Conservation (phyloP, 2,888 invertebrate species). For the Athalia circularis region DNA sequence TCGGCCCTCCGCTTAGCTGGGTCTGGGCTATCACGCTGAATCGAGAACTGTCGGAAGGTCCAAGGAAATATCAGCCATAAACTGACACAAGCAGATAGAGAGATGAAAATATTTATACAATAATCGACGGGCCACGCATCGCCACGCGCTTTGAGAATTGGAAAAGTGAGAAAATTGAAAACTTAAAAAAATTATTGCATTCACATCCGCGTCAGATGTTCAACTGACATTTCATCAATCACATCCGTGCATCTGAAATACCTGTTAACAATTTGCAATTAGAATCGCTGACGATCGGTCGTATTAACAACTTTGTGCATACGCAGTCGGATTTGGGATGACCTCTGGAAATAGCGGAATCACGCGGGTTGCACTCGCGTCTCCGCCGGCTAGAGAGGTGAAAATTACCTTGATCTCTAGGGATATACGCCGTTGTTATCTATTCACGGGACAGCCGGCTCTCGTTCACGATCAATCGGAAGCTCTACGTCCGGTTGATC, state of each 20-base stretch:
- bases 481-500: constrained; percentile 2
- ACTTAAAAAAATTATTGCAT: too few relatives aligned
- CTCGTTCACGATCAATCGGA: constrained; percentile 18
- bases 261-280: too few relatives aligned
- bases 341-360: background rate
- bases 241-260: too few relatives aligned
- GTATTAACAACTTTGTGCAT: too few relatives aligned
- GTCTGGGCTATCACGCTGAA: constrained; percentile 70
- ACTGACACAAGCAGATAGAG: too few relatives aligned
- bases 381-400: background rate
- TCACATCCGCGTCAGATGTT: too few relatives aligned
- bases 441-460: constrained; percentile 22
- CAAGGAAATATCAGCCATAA: background rate
- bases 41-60: constrained; percentile 56
- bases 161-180: too few relatives aligned
- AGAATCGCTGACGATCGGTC: too few relatives aligned
- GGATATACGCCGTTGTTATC: constrained; percentile 1
- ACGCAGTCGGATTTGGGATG: background rate
- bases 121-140: background rate
- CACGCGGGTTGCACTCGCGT: background rate
- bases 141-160: too few relatives aligned
- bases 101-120: background rate
- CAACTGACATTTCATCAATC: too few relatives aligned
- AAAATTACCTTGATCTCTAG: constrained; percentile 18
- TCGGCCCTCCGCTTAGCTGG: constrained; percentile 61